These are phyloP conservation scores for Squalus acanthias DNA, from an alignment of 2,797 vertebrate species.

Conservation along the genomic window DNA sequence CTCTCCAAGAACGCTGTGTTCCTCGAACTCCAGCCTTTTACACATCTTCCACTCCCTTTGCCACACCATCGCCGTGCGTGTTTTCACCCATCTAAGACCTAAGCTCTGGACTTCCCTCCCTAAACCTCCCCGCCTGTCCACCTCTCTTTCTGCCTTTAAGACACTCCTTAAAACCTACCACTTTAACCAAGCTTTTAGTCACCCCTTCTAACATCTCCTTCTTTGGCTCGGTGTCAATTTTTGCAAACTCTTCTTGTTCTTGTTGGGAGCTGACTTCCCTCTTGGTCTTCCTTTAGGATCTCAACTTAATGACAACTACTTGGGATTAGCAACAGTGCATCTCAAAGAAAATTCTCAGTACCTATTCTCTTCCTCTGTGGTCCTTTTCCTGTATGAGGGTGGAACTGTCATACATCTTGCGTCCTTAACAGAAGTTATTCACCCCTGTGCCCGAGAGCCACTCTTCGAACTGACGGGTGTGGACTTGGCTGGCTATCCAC, in stretches of 20 bases:
- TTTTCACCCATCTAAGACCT: neutral
- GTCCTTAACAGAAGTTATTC: neutral
- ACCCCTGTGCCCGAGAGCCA: neutral
- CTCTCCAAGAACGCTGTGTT: neutral
- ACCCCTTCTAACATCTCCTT: neutral
- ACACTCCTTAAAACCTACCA: neutral
- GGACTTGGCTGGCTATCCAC: neutral
- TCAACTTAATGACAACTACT: neutral
- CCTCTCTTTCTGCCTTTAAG: neutral
- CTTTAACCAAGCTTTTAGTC: neutral
- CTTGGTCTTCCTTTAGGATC: neutral
- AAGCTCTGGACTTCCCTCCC: neutral
- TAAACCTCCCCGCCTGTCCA: neutral
- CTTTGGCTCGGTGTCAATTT: neutral
- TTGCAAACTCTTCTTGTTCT: neutral
- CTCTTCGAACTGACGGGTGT: neutral
- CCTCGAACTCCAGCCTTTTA: neutral
- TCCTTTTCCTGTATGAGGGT: neutral
- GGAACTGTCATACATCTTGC: neutral
- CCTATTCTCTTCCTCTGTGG: neutral
- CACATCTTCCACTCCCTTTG: neutral
- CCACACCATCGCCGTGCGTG: neutral
- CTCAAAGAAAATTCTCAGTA: neutral
- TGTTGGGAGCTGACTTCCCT: neutral
- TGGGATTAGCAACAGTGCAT: neutral